Evolutionary conservation across 1,140 invertebrate species (phyloP).

Genomic region (Drosophila elegans): DNA sequence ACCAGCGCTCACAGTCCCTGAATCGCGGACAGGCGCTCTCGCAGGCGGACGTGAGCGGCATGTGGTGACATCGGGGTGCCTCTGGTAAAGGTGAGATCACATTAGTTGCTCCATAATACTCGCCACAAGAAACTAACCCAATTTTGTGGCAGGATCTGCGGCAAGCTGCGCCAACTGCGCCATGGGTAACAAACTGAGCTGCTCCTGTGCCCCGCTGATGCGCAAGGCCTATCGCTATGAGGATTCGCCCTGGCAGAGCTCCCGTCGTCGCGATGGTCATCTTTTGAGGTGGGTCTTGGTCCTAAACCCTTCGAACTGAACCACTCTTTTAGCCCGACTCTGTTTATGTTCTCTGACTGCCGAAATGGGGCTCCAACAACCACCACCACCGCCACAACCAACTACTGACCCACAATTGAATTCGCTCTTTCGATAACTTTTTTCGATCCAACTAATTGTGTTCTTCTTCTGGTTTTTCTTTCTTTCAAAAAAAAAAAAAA

Average conservation of each 20-base stretch:
- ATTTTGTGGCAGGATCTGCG: slow-evolving; percentile 63
- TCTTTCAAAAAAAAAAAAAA: slow-evolving; percentile 55
- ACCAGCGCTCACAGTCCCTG: slow-evolving; percentile 89
- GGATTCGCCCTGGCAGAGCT: slow-evolving; percentile 95
- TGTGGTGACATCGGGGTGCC: slow-evolving; percentile 91
- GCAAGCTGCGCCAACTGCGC: slow-evolving; percentile 85
- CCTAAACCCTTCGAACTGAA: background rate
- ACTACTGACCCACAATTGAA: slow-evolving; percentile 62
- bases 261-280: slow-evolving; percentile 94
- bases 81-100: slow-evolving; percentile 86
- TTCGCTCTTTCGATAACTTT: slow-evolving; percentile 74
- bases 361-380: slow-evolving; percentile 12
- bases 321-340: slow-evolving; percentile 29
- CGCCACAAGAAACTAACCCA: background rate
- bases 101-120: background rate
- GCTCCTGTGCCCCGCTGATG: slow-evolving; percentile 96
- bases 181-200: slow-evolving; percentile 98
- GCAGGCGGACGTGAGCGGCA: slow-evolving; percentile 87
- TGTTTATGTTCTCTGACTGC: slow-evolving; percentile 59
- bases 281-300: slow-evolving; percentile 91
- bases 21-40: slow-evolving; percentile 89
- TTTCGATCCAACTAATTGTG: slow-evolving; percentile 74
- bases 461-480: slow-evolving; percentile 81
- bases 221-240: slow-evolving; percentile 97
- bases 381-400: slow-evolving; percentile 23